These are phyloP conservation scores for Nemotelus nigrinus DNA, from an alignment of 2,888 invertebrate genomes.

Conservation along the genomic window DNA sequence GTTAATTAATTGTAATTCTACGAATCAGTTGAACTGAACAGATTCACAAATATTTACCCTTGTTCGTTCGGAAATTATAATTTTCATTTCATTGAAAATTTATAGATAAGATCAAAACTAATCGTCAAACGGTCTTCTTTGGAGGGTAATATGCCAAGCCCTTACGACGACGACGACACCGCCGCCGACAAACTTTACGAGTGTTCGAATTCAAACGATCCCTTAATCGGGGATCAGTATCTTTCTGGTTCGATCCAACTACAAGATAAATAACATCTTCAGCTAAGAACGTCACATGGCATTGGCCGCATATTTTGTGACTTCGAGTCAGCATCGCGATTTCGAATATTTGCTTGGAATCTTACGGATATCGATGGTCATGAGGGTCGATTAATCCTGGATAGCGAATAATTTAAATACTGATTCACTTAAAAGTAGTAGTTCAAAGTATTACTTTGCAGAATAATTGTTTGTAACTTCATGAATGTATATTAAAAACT, in stretches of 20 bases:
- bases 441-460: too few relatives aligned
- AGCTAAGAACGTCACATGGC: conserved; percentile 38
- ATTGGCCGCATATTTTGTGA: conserved; percentile 40
- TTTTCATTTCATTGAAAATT: conserved; percentile 20
- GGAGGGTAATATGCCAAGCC: not conserved
- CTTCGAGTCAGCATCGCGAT: conserved; percentile 35
- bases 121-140: not conserved
- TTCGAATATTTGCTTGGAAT: conserved; percentile 8
- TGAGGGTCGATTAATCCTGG: conserved; percentile 1
- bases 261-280: conserved; percentile 39
- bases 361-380: not conserved
- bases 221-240: conserved; percentile 36
- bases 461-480: not conserved
- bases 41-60: not conserved
- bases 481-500: not conserved
- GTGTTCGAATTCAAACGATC: conserved; percentile 20
- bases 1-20: too few relatives aligned
- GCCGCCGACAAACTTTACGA: not conserved
- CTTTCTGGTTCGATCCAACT: conserved; percentile 34
- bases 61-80: conserved; percentile 24
- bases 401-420: not conserved
- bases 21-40: too few relatives aligned
- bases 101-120: conserved; percentile 3
- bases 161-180: not conserved
- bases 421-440: too few relatives aligned